phyloP scores from a whole-genome alignment of 2,797 vertebrate genomes.

The Galaxias olidus region DNA sequence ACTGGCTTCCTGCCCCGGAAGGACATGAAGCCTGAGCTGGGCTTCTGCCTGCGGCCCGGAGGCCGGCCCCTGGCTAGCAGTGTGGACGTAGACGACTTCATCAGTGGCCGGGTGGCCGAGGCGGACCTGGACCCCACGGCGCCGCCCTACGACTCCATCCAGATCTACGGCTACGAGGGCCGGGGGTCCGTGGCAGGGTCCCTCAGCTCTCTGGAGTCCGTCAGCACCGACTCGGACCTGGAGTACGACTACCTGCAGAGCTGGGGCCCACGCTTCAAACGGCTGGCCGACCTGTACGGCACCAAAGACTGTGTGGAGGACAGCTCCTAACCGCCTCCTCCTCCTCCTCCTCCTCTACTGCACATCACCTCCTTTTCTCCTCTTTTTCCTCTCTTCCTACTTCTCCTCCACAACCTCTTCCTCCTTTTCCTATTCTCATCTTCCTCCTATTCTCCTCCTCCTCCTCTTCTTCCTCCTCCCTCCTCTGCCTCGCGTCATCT shows the following conservation, averaged over 20 bases:
- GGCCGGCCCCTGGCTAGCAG: slow-evolving; percentile 84
- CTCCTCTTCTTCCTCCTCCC: slow-evolving; percentile 28
- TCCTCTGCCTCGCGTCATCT: background rate
- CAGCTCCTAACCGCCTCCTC: slow-evolving; percentile 85
- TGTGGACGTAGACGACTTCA: slow-evolving; percentile 96
- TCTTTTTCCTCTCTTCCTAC: background rate
- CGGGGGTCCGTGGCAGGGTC: slow-evolving; percentile 94
- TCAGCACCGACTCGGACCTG: slow-evolving; percentile 97
- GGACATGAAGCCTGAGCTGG: slow-evolving; percentile 96
- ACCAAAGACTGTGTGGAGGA: slow-evolving; percentile 96
- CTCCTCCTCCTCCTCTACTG: slow-evolving; percentile 19
- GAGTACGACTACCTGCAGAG: slow-evolving; percentile 99
- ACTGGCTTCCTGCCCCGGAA: slow-evolving; percentile 95
- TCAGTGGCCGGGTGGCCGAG: slow-evolving; percentile 91
- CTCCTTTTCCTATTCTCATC: background rate
- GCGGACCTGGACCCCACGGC: slow-evolving; percentile 94
- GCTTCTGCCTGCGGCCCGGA: slow-evolving; percentile 86
- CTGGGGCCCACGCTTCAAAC: slow-evolving; percentile 98
- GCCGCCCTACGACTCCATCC: slow-evolving; percentile 97
- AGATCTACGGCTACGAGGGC: slow-evolving; percentile 98
- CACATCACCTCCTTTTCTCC: slow-evolving; percentile 2
- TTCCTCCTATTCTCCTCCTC: slow-evolving; percentile 28
- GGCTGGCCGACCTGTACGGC: slow-evolving; percentile 97
- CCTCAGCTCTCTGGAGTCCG: slow-evolving; percentile 94
- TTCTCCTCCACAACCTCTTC: slow-evolving; percentile 8